These are phyloP conservation scores for Abramis brama DNA, from an alignment of 2,113 vertebrate species.

Conservation along the genomic window DNA sequence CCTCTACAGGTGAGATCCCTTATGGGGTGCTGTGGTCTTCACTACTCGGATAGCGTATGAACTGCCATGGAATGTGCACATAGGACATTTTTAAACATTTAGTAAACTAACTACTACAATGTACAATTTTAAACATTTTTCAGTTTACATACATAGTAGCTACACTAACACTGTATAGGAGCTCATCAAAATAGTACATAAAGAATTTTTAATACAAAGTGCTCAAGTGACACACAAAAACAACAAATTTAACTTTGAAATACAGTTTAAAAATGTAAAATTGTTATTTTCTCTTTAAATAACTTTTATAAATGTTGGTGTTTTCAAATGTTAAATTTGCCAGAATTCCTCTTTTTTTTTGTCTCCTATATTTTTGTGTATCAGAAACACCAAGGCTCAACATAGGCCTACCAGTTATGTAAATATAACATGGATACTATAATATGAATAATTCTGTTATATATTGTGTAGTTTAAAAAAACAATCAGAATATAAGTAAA, in stretches of 20 bases:
- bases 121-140: background rate
- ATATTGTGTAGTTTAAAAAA: background rate
- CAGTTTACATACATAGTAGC: no score
- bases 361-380: background rate
- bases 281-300: no score
- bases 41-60: background rate
- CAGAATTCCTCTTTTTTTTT: no score
- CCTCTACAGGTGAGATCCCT: slow-evolving; percentile 66
- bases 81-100: background rate
- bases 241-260: no score
- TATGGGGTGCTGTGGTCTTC: background rate
- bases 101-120: background rate
- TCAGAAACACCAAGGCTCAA: background rate
- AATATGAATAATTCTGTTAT: background rate
- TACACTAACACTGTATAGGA: no score
- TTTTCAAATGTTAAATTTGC: no score
- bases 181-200: no score
- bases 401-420: background rate
- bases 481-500: background rate
- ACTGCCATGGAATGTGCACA: background rate
- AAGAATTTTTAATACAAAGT: no score
- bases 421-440: background rate
- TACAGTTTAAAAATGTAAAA: no score
- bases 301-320: no score
- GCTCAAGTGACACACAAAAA: no score